These are phyloP conservation scores for Tenebrio molitor DNA, from an alignment of 1,140 invertebrate species.

Conservation along the genomic window DNA sequence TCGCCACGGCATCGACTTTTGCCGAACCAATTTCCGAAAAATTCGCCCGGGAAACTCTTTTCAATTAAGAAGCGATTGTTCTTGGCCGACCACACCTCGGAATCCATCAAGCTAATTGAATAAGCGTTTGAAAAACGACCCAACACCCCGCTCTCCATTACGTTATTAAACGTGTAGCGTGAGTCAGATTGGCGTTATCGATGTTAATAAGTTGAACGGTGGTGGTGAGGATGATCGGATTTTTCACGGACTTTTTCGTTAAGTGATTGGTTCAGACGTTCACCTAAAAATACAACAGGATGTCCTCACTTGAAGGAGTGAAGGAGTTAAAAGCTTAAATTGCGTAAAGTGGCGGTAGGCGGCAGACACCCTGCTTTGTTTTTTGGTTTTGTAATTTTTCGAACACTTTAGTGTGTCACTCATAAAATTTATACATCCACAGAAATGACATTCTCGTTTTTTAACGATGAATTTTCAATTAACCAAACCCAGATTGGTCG, in stretches of 20 bases:
- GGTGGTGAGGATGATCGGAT: not conserved
- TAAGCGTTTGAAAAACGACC: slow-evolving; percentile 31
- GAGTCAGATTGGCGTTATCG: slow-evolving; percentile 17
- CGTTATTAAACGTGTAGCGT: slow-evolving; percentile 38
- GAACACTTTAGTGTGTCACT: no score
- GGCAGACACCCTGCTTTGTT: not conserved
- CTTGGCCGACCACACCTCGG: slow-evolving; percentile 11
- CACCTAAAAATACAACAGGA: slow-evolving; percentile 4
- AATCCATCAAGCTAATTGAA: slow-evolving; percentile 41
- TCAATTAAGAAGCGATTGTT: slow-evolving; percentile 19
- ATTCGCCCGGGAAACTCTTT: slow-evolving; percentile 4
- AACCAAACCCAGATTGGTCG: no score
- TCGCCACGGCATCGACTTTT: no score
- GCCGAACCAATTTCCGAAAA: slow-evolving; percentile 6
- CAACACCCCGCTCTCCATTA: slow-evolving; percentile 38
- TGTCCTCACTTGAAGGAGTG: slow-evolving; percentile 18
- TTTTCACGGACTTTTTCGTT: not conserved
- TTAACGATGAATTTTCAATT: no score
- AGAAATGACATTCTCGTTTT: no score
- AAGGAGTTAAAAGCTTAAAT: slow-evolving; percentile 22
- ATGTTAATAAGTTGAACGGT: not conserved
- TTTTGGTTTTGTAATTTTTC: no score
- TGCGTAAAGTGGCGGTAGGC: slow-evolving; percentile 20
- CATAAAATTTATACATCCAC: no score
- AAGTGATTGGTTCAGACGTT: not conserved